These are phyloP conservation scores for Agriotes lineatus DNA, from an alignment of 2,888 invertebrate genomes.

Conservation along the genomic window DNA sequence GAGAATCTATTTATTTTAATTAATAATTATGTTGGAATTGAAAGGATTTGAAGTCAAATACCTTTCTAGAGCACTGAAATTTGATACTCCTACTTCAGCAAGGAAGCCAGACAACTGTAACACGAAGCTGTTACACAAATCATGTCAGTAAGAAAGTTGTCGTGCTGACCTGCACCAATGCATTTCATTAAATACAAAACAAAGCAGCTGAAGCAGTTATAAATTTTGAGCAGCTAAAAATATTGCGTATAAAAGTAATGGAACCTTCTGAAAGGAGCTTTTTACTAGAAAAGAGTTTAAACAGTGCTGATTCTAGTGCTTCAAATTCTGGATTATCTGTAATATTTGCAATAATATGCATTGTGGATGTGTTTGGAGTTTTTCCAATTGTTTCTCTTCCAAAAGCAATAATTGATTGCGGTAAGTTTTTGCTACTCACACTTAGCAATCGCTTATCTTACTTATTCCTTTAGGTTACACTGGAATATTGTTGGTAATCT, in stretches of 20 bases:
- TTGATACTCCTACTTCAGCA: neutral
- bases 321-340: constrained; percentile 71
- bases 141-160: neutral
- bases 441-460: no score
- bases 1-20: no score
- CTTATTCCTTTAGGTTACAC: constrained; percentile 78
- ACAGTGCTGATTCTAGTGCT: neutral
- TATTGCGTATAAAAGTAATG: constrained; percentile 18
- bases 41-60: no score
- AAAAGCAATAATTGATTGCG: constrained; percentile 80
- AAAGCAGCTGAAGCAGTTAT: no score
- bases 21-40: no score
- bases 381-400: constrained; percentile 85
- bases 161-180: no score
- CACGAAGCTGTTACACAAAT: neutral
- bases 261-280: constrained; percentile 26
- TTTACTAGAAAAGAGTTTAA: constrained; percentile 17
- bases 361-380: constrained; percentile 86
- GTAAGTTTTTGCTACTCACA: constrained; percentile 65
- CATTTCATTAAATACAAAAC: neutral
- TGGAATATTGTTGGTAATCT: constrained; percentile 77
- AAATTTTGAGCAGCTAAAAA: no score
- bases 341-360: constrained; percentile 79
- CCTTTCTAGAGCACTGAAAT: neutral
- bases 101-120: neutral